Evolutionary conservation across 2,888 invertebrate species (phyloP).

Genomic region (Rhaphigaster nebulosa): DNA sequence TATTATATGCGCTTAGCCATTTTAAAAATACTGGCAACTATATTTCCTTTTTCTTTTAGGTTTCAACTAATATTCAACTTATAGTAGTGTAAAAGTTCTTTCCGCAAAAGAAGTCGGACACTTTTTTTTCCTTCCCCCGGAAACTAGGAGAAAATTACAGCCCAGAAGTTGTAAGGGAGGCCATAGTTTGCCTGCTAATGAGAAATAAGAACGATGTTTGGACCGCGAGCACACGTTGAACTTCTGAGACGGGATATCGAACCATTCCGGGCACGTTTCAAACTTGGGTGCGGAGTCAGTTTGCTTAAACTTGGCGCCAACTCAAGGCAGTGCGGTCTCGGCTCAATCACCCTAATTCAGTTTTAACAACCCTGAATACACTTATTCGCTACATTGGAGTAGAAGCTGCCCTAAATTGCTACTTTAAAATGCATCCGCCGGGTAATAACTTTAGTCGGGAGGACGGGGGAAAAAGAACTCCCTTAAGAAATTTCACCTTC

Average conservation of each 20-base stretch:
- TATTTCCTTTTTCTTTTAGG: background rate
- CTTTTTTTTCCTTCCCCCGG: background rate
- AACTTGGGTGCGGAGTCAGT: conserved; percentile 12
- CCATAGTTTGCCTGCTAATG: conserved; percentile 37
- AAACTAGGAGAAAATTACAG: conserved; percentile 5
- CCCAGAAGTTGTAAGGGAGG: background rate
- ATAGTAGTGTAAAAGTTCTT: background rate
- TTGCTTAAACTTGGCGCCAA: conserved; percentile 40
- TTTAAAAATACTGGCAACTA: background rate
- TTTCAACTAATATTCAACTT: background rate
- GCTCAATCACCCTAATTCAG: conserved; percentile 49
- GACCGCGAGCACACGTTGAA: conserved; percentile 2
- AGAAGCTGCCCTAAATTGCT: conserved; percentile 42
- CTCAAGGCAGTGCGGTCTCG: conserved; percentile 4
- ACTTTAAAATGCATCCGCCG: conserved; percentile 46
- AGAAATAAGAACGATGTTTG: conserved; percentile 31
- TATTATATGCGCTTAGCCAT: background rate
- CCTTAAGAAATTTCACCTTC: conserved; percentile 44
- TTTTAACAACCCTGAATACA: conserved; percentile 48
- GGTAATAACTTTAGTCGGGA: conserved; percentile 42
- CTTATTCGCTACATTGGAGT: conserved; percentile 44
- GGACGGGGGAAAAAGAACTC: conserved; percentile 45
- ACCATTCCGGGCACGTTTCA: conserved; percentile 44
- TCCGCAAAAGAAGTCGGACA: background rate
- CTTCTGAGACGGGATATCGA: conserved; percentile 21